Conservation (phyloP, 2,113 vertebrate genomes). For the Apodemus sylvaticus region DNA sequence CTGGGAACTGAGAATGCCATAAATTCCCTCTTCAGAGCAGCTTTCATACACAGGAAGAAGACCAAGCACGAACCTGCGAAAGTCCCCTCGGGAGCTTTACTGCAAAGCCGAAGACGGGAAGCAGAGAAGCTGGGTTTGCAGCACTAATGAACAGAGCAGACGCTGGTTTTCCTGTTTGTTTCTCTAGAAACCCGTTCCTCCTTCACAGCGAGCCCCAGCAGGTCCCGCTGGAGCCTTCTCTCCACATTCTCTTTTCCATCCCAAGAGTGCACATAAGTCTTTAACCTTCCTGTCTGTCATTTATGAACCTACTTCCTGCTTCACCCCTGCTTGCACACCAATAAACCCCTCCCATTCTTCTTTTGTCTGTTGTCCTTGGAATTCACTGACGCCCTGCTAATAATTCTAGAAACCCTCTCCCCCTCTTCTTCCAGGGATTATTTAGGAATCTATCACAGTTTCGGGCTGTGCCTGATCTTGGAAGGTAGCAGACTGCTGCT, state of each 20-base stretch:
- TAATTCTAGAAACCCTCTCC: not conserved
- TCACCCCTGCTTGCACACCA: no score
- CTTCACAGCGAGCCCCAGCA: not conserved
- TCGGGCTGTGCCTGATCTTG: not conserved
- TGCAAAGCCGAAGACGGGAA: not conserved
- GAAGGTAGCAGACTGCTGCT: not conserved
- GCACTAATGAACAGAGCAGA: not conserved
- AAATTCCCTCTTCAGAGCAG: constrained; percentile 28
- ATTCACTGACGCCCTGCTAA: not conserved
- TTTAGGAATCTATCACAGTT: not conserved
- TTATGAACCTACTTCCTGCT: not conserved
- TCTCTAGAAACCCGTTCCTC: not conserved
- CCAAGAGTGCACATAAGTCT: not conserved
- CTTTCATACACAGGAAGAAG: constrained; percentile 1
- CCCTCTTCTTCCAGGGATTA: not conserved
- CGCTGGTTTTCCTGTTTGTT: not conserved
- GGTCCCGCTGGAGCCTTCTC: not conserved
- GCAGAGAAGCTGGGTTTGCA: no score
- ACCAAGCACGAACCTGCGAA: not conserved
- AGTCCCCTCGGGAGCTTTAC: not conserved
- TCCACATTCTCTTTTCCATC: not conserved
- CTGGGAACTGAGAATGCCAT: constrained; percentile 20
- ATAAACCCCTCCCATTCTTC: not conserved
- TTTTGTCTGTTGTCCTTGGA: not conserved
- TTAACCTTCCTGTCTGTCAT: not conserved